Evolutionary conservation across 2,797 vertebrate species (phyloP).

Genomic region (Anniella stebbinsi): DNA sequence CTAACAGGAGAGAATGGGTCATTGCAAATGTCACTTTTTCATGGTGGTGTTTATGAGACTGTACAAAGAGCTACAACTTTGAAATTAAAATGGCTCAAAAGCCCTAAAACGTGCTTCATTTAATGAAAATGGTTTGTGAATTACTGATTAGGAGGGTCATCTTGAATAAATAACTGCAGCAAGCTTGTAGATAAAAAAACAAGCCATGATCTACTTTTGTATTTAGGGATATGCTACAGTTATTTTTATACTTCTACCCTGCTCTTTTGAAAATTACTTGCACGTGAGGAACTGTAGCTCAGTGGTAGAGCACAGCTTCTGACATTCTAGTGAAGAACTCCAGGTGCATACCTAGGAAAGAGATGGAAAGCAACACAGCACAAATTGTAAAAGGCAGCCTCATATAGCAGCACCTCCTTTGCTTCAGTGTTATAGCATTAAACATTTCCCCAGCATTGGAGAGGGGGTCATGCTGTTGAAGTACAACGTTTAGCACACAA

Average conservation of each 20-base stretch:
- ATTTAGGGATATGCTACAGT: too few relatives aligned
- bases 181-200: too few relatives aligned
- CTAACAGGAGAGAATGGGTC: conserved; percentile 54
- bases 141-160: not conserved
- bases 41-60: conserved; percentile 77
- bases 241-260: too few relatives aligned
- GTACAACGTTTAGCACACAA: too few relatives aligned
- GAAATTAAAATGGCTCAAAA: conserved; percentile 72
- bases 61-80: conserved; percentile 77
- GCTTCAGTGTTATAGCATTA: too few relatives aligned
- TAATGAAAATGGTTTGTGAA: conserved; percentile 66
- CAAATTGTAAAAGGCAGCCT: not conserved
- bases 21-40: conserved; percentile 59
- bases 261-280: not conserved
- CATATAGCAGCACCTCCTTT: too few relatives aligned
- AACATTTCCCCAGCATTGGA: too few relatives aligned
- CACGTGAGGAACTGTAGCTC: not conserved
- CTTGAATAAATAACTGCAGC: not conserved
- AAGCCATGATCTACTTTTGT: not conserved
- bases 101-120: conserved; percentile 54
- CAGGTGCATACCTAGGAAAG: not conserved
- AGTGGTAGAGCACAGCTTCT: not conserved
- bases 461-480: too few relatives aligned
- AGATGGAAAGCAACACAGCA: too few relatives aligned
- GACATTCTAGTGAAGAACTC: not conserved